Percentiles rank a stretch among this genome's conserved stretches.
phyloP scores from a whole-genome alignment of 2,113 vertebrate genomes.

The Muntiacus reevesi region DNA sequence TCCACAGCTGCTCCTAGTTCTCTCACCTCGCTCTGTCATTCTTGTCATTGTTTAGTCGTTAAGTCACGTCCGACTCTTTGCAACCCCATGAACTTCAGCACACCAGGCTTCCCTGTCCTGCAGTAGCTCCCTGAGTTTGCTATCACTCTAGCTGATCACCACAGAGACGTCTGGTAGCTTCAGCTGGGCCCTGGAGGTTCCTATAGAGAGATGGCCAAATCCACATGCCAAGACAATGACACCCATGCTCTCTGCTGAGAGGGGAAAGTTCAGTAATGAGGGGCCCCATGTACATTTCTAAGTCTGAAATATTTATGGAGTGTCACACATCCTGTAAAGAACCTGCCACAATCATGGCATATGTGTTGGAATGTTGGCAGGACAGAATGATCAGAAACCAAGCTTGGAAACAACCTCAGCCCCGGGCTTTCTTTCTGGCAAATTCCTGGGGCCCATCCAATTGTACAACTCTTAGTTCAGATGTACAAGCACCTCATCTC shows the following conservation, averaged over 20 bases:
- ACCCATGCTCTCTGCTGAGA: fast-evolving
- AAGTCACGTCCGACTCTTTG: background rate
- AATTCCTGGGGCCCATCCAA: background rate
- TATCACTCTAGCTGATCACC: background rate
- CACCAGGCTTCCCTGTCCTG: background rate
- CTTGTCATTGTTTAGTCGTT: fast-evolving
- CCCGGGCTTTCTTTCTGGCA: background rate
- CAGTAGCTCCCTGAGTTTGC: background rate
- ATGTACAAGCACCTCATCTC: background rate
- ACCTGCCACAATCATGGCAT: background rate
- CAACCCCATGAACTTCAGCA: background rate
- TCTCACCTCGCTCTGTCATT: background rate
- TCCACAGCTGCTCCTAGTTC: too few species aligned
- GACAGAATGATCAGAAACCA: background rate
- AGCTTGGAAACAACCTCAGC: background rate
- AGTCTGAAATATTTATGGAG: background rate
- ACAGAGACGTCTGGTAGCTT: background rate
- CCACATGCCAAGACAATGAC: fast-evolving
- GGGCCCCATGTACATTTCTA: background rate
- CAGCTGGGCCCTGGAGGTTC: fast-evolving
- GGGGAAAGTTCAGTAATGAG: background rate
- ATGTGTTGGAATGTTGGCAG: background rate
- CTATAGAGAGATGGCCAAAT: background rate
- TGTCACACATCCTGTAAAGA: background rate
- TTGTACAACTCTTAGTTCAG: fast-evolving